phyloP scores from a whole-genome alignment of 2,888 invertebrate species.

The Nomada lathburiana region DNA sequence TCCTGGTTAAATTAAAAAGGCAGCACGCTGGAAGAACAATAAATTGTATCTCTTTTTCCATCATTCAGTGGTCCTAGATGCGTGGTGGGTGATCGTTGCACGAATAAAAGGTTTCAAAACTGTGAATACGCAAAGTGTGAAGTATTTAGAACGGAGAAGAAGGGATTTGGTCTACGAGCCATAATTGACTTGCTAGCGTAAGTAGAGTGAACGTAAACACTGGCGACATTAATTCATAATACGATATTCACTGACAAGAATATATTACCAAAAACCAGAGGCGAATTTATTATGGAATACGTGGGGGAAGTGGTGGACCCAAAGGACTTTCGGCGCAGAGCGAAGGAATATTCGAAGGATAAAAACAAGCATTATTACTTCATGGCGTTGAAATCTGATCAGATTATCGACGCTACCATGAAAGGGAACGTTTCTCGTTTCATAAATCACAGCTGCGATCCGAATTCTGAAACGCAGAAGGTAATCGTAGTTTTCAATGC shows the following conservation, averaged over 20 bases:
- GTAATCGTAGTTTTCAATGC: conserved; percentile 52
- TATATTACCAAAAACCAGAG: conserved; percentile 85
- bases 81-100: conserved; percentile 94
- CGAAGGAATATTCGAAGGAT: conserved; percentile 94
- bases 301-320: conserved; percentile 98
- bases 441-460: conserved; percentile 99
- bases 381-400: conserved; percentile 97
- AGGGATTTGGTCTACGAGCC: conserved; percentile 97
- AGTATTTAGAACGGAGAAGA: conserved; percentile 96
- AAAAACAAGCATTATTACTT: conserved; percentile 98
- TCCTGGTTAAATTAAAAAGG: conserved; percentile 12
- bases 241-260: neutral
- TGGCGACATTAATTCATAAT: too few relatives aligned
- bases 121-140: conserved; percentile 93
- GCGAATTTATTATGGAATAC: conserved; percentile 98
- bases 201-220: conserved; percentile 77
- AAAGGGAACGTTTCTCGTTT: conserved; percentile 98
- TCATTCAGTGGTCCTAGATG: conserved; percentile 93
- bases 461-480: conserved; percentile 99
- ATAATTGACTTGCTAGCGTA: conserved; percentile 90
- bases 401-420: conserved; percentile 97
- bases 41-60: neutral
- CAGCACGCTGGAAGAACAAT: neutral
- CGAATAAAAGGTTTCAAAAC: conserved; percentile 97
- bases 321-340: conserved; percentile 94